Evolutionary conservation across 2,113 vertebrate species (phyloP).

Genomic region (Geococcyx californianus): DNA sequence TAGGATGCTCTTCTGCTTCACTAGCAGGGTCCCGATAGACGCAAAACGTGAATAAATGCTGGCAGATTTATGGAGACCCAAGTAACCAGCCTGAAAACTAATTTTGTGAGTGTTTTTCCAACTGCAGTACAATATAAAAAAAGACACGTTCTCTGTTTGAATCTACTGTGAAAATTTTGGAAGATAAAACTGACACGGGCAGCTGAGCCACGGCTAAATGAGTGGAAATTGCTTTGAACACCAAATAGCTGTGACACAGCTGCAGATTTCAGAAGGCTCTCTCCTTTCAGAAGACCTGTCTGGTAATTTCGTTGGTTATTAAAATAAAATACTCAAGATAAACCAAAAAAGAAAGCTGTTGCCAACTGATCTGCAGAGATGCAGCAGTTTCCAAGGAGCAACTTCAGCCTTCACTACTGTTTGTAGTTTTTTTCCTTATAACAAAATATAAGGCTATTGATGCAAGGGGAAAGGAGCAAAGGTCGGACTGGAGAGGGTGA

Average conservation of each 20-base stretch:
- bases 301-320: background rate
- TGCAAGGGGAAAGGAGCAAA: background rate
- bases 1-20: background rate
- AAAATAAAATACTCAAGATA: background rate
- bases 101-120: slow-evolving; percentile 22
- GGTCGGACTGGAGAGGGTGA: background rate
- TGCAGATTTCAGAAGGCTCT: background rate
- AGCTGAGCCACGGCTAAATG: background rate
- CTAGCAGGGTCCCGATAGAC: background rate
- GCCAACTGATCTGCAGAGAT: background rate
- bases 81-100: background rate
- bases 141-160: background rate
- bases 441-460: background rate
- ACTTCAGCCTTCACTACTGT: background rate
- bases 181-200: background rate
- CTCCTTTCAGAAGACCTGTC: background rate
- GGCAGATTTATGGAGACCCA: slow-evolving; percentile 18
- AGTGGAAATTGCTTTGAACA: slow-evolving; percentile 20
- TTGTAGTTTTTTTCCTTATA: background rate
- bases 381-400: background rate
- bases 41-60: slow-evolving; percentile 14
- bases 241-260: background rate
- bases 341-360: background rate
- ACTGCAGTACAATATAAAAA: background rate
- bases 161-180: background rate